Evolutionary conservation across 2,113 vertebrate species (phyloP), one percentile per base, ranked within the genome.

Genomic region (Psilopogon haemacephalus): DNA sequence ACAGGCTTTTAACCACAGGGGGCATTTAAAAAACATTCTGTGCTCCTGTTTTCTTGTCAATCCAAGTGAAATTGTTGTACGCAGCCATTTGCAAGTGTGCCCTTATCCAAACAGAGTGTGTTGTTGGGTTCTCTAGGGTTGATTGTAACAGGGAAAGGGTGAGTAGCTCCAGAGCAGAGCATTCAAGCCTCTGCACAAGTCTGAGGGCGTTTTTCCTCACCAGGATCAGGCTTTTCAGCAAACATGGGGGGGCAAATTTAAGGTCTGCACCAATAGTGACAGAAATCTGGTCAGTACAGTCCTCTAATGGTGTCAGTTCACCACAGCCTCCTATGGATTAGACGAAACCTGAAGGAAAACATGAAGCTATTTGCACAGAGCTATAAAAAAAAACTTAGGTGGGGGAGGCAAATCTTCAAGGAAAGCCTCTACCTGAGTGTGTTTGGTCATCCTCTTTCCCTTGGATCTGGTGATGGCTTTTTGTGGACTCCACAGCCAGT

Each of bases 1-100:
- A 67, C 11, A 15, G 92, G 93, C 89, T 93, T 83, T 88, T 67
- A 93, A 85, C 92, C 93, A 91, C 56, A 24, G 78, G 11, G 12
- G 73, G 32, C 77, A 69, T 89, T 89, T 80, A 70, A 83, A 94
- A 95, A 70, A 33, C 40, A 48, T 67, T 86, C 64, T 77, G 9
- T 70, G 26, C 6, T 85, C 52, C 68, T 83, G 64, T 63, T 95
- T 89, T 77, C 82, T 64, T 83, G 68, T 91, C 75, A 89, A 14
- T 59, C 64, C 7, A 4, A 40, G 37, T n/a, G 64, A 85, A 91
- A 88, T 65, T 6, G 10, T 59, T 80, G 71, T 73, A 91, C 93
- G 83, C 30, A 74, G 33, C 52, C 10, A 46, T 63, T 88, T 89
- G 30, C 30, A 50, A 56, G 64, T 8, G 11, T 59, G 21, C 15